Percentiles rank a stretch among this genome's conserved stretches.
phyloP scores from a whole-genome alignment of 2,113 vertebrate species.

The Girardinichthys multiradiatus region DNA sequence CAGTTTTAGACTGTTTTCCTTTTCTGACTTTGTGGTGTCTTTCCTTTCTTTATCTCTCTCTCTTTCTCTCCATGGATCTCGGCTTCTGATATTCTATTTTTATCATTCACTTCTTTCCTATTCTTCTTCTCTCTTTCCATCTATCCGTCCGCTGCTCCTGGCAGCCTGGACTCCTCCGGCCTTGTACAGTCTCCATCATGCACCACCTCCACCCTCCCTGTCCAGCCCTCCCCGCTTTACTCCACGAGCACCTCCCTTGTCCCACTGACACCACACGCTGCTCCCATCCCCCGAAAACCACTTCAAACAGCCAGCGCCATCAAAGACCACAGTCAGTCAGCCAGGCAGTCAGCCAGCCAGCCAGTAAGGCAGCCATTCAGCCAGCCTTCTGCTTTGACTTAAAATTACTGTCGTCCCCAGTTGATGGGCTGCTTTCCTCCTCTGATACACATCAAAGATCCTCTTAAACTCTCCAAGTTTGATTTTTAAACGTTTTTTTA shows the following conservation, averaged over 20 bases:
- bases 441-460: constrained; percentile 85
- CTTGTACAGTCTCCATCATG: constrained; percentile 63
- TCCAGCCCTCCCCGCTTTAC: neutral
- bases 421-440: constrained; percentile 78
- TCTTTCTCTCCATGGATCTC: neutral
- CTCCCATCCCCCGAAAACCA: constrained; percentile 84
- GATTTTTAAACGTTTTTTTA: constrained; percentile 79
- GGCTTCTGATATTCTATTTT: constrained; percentile 1
- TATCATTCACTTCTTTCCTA: constrained; percentile 11
- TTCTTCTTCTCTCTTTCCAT: constrained; percentile 31
- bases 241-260: constrained; percentile 66
- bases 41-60: neutral
- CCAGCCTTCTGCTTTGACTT: constrained; percentile 85
- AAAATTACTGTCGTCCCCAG: constrained; percentile 82
- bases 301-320: constrained; percentile 83
- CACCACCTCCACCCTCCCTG: constrained; percentile 31
- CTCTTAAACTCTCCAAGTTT: constrained; percentile 80
- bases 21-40: neutral
- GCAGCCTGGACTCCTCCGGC: constrained; percentile 36
- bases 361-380: constrained; percentile 69
- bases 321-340: constrained; percentile 79
- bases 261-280: constrained; percentile 84
- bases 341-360: constrained; percentile 74
- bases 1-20: neutral
- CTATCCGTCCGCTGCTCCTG: constrained; percentile 34